These are phyloP conservation scores for Ammodramus savannarum DNA, from an alignment of 2,113 vertebrate genomes.

Conservation along the genomic window DNA sequence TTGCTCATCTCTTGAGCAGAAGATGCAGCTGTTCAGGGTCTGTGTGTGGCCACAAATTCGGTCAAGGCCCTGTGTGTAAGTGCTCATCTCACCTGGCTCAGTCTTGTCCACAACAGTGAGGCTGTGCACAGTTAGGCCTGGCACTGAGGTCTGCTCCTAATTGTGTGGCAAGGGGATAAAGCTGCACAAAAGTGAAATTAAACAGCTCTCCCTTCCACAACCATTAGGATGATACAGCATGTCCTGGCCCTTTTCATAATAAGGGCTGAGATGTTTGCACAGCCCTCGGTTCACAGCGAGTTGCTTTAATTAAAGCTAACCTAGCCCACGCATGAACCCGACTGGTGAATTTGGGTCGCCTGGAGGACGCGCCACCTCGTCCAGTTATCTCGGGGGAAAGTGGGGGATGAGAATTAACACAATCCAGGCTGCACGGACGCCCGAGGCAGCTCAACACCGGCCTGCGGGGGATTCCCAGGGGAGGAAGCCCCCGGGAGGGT, in stretches of 20 bases:
- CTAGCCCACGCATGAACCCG: conserved; percentile 4
- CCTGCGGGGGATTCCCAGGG: not conserved
- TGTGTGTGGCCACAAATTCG: not conserved
- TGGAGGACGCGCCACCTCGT: not conserved
- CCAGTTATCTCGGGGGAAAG: not conserved
- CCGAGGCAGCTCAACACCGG: not conserved
- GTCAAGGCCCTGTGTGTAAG: no score
- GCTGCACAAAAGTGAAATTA: not conserved
- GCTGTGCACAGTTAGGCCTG: accelerated
- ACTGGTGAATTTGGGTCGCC: not conserved
- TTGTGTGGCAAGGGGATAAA: not conserved
- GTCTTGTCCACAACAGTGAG: not conserved
- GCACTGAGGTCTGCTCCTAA: not conserved
- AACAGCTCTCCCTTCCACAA: not conserved
- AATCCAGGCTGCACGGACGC: not conserved
- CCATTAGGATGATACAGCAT: not conserved
- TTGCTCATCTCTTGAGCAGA: not conserved
- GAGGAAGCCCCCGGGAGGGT: not conserved
- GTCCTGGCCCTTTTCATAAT: not conserved
- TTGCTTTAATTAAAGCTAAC: not conserved
- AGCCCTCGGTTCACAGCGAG: not conserved
- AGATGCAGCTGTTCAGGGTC: not conserved
- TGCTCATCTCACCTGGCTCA: accelerated
- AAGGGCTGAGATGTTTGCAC: not conserved
- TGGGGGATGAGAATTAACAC: not conserved